Conservation (phyloP, 2,888 invertebrate genomes). For the Pachycephus smyrnensis region DNA sequence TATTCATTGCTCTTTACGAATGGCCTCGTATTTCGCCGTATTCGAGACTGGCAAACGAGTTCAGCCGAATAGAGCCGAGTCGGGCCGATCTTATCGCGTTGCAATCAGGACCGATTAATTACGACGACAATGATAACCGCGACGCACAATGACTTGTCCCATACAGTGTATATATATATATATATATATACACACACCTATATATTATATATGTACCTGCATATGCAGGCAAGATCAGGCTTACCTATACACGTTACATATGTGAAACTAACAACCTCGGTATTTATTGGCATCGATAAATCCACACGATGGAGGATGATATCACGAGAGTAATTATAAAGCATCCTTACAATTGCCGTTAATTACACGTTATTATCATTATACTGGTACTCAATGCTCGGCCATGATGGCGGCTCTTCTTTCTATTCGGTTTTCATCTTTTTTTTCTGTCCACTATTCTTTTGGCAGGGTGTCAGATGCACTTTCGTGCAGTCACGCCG, state of each 20-base stretch:
- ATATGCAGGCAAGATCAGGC: not conserved
- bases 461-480: not conserved
- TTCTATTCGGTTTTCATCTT: not conserved
- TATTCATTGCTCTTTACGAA: slow-evolving; percentile 25
- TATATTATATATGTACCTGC: not conserved
- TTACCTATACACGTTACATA: not conserved
- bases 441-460: not conserved
- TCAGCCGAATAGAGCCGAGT: not conserved
- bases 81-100: slow-evolving; percentile 36
- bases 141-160: slow-evolving; percentile 26
- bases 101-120: slow-evolving; percentile 48
- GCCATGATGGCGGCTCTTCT: not conserved
- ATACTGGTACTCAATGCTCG: not conserved
- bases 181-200: not conserved
- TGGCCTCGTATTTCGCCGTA: not conserved
- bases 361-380: slow-evolving; percentile 28
- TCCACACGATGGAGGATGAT: slow-evolving; percentile 25
- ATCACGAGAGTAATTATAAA: slow-evolving; percentile 27
- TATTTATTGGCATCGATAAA: slow-evolving; percentile 42
- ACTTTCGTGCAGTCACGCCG: not conserved
- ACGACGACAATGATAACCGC: slow-evolving; percentile 37
- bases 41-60: too few species aligned
- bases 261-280: slow-evolving; percentile 14
- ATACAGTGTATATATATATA: slow-evolving; percentile 11
- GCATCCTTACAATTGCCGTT: slow-evolving; percentile 36